Base-by-base conservation (phyloP, 1,140 invertebrate species). In the Cylas formicarius region DNA sequence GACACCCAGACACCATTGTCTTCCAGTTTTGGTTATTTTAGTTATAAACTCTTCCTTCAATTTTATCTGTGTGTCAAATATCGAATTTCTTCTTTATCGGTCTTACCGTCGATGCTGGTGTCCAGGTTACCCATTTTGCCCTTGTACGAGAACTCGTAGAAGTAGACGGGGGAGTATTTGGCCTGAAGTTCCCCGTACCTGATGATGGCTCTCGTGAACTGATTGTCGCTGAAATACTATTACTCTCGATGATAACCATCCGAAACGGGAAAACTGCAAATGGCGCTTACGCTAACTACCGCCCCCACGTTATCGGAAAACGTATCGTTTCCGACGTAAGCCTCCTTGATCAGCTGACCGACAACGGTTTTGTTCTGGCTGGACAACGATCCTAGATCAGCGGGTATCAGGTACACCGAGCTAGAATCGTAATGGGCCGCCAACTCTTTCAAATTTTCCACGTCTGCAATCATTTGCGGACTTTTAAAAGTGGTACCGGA, bases 71-170 rank as follows among this genome's bases (percentile, higher is more conserved):
- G n/a, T n/a, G n/a, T n/a, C n/a, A n/a, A n/a, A n/a, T n/a, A n/a
- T n/a, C n/a, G n/a, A n/a, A n/a, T n/a, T n/a, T n/a, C n/a, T n/a
- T n/a, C n/a, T n/a, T n/a, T n/a, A n/a, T n/a, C n/a, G n/a, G n/a
- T n/a, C 21, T 44, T 23, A 27, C 43, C 43, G 13, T 44, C 43
- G 1, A 44, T 44, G n/a, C 23, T 21, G 20, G 36, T 33, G 4
- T 44, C 6, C 29, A 37, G 27, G 26, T 34, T 34, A n/a, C 48
- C 48, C 42, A 44, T 33, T 20, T 26, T 19, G 2, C 48, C 48
- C 21, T 42, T 31, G 29, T 50, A 50, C 5, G 48, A 50, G 24
- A 50, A 50, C 20, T 50, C 35, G 17, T 50, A 50, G 27, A 50
- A 50, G 24, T 44, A 50, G 11, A 50, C 41, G 20, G 24, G 18